phyloP scores from a whole-genome alignment of 2,888 invertebrate genomes.

The Celastrina argiolus region DNA sequence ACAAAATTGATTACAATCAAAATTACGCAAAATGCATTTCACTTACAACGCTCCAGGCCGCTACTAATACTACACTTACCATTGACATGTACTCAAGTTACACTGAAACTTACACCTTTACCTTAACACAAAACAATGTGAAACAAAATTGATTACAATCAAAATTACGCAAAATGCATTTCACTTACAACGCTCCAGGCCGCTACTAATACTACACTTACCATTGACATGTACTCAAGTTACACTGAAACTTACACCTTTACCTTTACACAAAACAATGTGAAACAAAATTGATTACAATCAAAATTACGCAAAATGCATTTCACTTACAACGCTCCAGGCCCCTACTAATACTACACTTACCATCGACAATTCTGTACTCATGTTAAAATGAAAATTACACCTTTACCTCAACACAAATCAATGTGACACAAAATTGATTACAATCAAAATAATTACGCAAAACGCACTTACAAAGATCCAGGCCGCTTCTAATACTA shows the following conservation, averaged over 20 bases:
- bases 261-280: neutral
- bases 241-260: neutral
- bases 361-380: too few relatives aligned
- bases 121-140: neutral
- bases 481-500: neutral
- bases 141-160: neutral
- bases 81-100: neutral
- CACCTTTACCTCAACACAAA: neutral
- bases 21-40: too few relatives aligned
- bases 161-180: too few relatives aligned
- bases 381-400: neutral
- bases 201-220: constrained; percentile 24
- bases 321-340: too few relatives aligned
- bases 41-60: constrained; percentile 52
- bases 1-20: neutral
- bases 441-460: too few relatives aligned
- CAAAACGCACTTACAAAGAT: neutral
- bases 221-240: neutral
- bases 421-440: neutral
- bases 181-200: neutral
- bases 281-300: neutral
- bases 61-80: constrained; percentile 30
- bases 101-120: neutral
- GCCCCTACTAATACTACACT: constrained; percentile 38
- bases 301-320: too few relatives aligned